Base-by-base conservation (phyloP, 2,888 invertebrate species). In the Caenorhabditis sp. region DNA sequence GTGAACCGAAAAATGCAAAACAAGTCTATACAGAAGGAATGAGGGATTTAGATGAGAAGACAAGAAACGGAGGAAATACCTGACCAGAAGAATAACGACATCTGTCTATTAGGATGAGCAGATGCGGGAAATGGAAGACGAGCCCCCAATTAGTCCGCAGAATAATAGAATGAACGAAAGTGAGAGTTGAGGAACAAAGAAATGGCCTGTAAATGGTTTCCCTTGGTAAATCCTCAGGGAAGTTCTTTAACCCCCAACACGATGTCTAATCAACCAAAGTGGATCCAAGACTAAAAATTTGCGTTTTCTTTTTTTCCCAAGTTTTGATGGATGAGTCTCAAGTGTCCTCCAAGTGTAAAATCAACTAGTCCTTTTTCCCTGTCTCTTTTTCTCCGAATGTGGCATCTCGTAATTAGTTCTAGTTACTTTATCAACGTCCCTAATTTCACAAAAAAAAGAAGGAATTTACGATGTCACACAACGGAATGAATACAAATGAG, bases 1-100 rank as follows among this genome's bases (percentile, higher is more conserved):
- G 51, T 71, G 71, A 79, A 79, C 79, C 79, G 71, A 64, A 58
- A 69, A 68, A 77, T 61, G 51, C 76, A 70, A 64, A 78, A 65
- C 70, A 58, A 64, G 70, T 78, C 70, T 65, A 60, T 50, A 65
- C 26, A 58, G 22, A 40, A 78, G 55, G 71, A 61, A 60, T 58
- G 50, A 24, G 32, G 50, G 64, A 68, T 62, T 44, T 20, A 20
- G 22, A 22, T 22, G 35, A 60, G 37, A 32, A 51, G 47, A 62
- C 13, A 26, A 67, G 37, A 20, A 15, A 20, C 22, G 47, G 53
- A 55, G 13, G 56, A n/a, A 51, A 68, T 69, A 77, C 77, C 77
- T 77, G 77, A 55, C 62, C 35, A 72, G 20, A 51, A 60, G 50
- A 50, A 62, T 44, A 67, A 70, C 64, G 40, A 60, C 64, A 81